Evolutionary conservation across 2,888 invertebrate genomes (phyloP).

Genomic region (Cerceris ruficornis): DNA sequence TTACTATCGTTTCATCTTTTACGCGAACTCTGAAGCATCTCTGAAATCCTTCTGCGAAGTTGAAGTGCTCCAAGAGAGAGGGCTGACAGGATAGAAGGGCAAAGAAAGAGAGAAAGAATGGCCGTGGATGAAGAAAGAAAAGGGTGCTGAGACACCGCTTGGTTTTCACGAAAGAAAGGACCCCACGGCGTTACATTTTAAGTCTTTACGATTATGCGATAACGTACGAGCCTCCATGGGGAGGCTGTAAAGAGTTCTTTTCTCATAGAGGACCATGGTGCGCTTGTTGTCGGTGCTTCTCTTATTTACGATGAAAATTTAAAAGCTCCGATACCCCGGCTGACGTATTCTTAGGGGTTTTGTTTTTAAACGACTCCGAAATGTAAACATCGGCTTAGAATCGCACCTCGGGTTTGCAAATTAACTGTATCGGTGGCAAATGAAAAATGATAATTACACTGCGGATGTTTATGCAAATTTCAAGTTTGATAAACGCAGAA

Average conservation of each 20-base stretch:
- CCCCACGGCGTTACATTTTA: slow-evolving; percentile 56
- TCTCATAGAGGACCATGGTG: slow-evolving; percentile 27
- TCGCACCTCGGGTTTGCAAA: too few species aligned
- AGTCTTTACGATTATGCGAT: slow-evolving; percentile 65
- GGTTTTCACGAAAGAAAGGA: slow-evolving; percentile 37
- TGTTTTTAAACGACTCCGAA: neutral
- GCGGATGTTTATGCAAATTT: too few species aligned
- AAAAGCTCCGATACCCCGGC: slow-evolving; percentile 1
- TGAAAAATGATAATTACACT: too few species aligned
- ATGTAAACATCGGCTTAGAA: too few species aligned
- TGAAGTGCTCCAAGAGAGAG: slow-evolving; percentile 12
- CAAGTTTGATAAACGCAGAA: too few species aligned
- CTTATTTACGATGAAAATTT: slow-evolving; percentile 22
- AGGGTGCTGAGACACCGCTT: slow-evolving; percentile 47
- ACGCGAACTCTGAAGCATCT: slow-evolving; percentile 40
- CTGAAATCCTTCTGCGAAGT: slow-evolving; percentile 48
- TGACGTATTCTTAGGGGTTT: neutral
- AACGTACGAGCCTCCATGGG: slow-evolving; percentile 53
- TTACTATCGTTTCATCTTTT: slow-evolving; percentile 56
- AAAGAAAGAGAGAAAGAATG: slow-evolving; percentile 7
- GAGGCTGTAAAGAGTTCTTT: slow-evolving; percentile 45
- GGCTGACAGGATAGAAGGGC: slow-evolving; percentile 21
- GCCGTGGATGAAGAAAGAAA: slow-evolving; percentile 34
- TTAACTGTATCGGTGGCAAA: too few species aligned
- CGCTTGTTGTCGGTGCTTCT: slow-evolving; percentile 25